phyloP scores from a whole-genome alignment of 2,797 vertebrate genomes.

The Hoplostethus mediterraneus region DNA sequence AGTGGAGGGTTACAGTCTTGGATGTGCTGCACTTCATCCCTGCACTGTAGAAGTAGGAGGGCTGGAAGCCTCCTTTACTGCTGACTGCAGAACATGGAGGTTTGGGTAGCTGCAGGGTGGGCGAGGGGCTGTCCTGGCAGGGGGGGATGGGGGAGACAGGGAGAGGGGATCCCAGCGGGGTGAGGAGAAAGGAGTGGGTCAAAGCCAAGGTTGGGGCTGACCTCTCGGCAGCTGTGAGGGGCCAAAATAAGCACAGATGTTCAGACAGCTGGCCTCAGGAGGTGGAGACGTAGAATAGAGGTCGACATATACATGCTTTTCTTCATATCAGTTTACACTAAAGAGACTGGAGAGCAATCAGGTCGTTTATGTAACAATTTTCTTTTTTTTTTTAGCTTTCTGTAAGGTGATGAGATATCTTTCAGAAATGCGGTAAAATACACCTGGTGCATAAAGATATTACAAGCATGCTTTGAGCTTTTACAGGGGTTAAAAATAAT shows the following conservation, averaged over 20 bases:
- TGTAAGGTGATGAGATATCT: not conserved
- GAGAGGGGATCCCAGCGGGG: constrained; percentile 70
- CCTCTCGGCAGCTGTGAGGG: constrained; percentile 83
- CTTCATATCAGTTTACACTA: constrained; percentile 60
- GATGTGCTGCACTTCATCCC: constrained; percentile 39
- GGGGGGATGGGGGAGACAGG: constrained; percentile 60
- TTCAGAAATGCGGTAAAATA: not conserved
- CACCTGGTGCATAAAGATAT: not conserved
- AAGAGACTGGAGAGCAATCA: constrained; percentile 37
- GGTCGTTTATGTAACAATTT: constrained; percentile 48
- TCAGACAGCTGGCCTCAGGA: constrained; percentile 73
- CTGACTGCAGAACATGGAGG: constrained; percentile 51
- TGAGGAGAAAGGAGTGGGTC: constrained; percentile 67
- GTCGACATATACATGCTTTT: constrained; percentile 68
- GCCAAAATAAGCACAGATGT: constrained; percentile 80
- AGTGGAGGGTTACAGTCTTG: constrained; percentile 41
- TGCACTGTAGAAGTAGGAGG: constrained; percentile 53
- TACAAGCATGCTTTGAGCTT: not conserved
- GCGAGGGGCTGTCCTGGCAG: constrained; percentile 57
- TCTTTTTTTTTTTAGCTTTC: not conserved
- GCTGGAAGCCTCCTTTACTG: constrained; percentile 54
- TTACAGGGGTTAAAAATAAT: not conserved
- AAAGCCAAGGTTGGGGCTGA: constrained; percentile 64
- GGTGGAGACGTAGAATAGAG: constrained; percentile 47
- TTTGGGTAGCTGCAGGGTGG: constrained; percentile 71